Evolutionary conservation across 2,113 vertebrate species (phyloP).

Genomic region (Marcusenius ussheri): DNA sequence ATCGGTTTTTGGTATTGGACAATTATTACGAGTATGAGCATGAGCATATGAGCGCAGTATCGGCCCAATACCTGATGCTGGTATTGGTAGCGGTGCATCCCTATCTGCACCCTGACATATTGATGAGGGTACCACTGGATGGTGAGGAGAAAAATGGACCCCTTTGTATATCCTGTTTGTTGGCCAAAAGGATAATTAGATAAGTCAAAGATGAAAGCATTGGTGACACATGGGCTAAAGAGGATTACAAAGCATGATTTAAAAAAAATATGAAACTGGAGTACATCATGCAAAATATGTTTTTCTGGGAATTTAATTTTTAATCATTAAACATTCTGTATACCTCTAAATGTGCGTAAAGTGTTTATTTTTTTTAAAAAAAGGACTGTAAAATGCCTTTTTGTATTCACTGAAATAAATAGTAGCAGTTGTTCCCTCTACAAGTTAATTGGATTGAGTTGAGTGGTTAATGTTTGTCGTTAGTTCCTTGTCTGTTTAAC

Average conservation of each 20-base stretch:
- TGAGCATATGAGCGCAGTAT: background rate
- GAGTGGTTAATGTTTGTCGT: background rate
- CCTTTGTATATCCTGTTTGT: background rate
- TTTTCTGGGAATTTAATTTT: background rate
- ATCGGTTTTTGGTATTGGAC: background rate
- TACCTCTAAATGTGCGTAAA: background rate
- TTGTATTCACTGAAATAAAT: background rate
- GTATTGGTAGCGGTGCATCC: background rate
- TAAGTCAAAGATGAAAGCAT: background rate
- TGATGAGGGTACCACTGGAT: background rate
- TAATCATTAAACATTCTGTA: background rate
- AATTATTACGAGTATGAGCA: background rate
- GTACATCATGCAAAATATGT: background rate
- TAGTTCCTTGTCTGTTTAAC: background rate
- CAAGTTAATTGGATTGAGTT: background rate
- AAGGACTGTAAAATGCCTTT: background rate
- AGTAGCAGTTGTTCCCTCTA: background rate
- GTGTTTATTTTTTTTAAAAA: background rate
- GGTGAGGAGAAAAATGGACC: background rate
- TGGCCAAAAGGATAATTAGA: background rate
- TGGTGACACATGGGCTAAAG: background rate
- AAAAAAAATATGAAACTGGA: background rate
- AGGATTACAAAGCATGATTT: background rate
- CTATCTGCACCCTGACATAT: background rate
- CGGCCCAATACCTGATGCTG: too few species aligned